A percentile compares a stretch with the other conserved stretches of the same genome.
Evolutionary conservation across 2,113 vertebrate species (phyloP).

Genomic region (Amphiprion ocellaris): DNA sequence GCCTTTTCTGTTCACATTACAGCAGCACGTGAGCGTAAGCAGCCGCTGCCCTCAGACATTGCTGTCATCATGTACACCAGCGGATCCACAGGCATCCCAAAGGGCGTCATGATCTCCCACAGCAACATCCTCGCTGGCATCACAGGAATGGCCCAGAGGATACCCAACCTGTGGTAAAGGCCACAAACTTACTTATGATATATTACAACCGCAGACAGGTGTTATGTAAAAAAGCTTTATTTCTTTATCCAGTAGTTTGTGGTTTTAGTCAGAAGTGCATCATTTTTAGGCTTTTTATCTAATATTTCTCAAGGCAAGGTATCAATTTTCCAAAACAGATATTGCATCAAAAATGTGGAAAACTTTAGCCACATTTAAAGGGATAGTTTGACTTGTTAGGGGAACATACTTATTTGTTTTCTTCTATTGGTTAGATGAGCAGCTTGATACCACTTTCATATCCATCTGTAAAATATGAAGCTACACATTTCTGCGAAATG

Average conservation of each 20-base stretch:
- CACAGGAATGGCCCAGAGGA: slow-evolving; percentile 93
- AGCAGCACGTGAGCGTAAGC: slow-evolving; percentile 76
- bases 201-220: background rate
- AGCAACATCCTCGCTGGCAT: slow-evolving; percentile 93
- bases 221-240: background rate
- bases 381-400: no score
- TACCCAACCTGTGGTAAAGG: slow-evolving; percentile 89
- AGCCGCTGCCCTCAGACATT: slow-evolving; percentile 87
- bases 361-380: no score
- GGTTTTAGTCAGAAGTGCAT: no score
- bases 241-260: no score
- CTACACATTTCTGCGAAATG: no score
- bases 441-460: no score
- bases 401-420: no score
- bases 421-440: no score
- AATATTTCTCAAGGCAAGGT: no score
- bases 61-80: slow-evolving; percentile 99
- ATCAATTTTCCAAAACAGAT: no score
- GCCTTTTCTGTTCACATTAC: slow-evolving; percentile 29
- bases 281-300: no score
- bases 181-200: background rate
- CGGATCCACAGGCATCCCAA: slow-evolving; percentile 94
- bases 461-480: background rate
- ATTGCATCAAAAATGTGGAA: no score
- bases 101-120: slow-evolving; percentile 98